Evolutionary conservation across 2,113 vertebrate genomes (phyloP), one percentile per base, ranked within the genome.

Genomic region (Python bivittatus): DNA sequence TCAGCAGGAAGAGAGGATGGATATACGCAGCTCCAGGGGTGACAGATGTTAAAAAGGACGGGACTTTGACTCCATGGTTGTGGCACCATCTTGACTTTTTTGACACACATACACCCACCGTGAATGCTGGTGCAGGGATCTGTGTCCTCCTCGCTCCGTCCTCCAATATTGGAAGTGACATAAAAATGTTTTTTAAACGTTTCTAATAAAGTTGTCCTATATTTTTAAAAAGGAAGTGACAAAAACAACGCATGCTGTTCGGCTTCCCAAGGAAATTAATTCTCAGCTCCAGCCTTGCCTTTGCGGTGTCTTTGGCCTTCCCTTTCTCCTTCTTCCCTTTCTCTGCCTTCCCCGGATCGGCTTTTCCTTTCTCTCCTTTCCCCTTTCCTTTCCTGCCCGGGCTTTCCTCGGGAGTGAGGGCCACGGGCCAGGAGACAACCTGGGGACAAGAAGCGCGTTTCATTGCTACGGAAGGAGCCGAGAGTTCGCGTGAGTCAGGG

Each of bases 371-470:
- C 42, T 93, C 93, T 9, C 84, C 95, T 61, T 97, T 97, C 25
- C 64, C 92, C 38, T 92, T 92, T 8, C 91, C 87, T 92, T 93
- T 97, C 2, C 13, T 94, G 57, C 0, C 23, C 48, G 91, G 0
- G 0, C 2, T 93, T 52, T 97, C 96, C 0, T 84, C 33, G 4
- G 95, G 33, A 7, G 94, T 72, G 0, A 48, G 1, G 4, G 10
- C 0, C 0, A 93, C 13, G 0, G 97, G 98, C 98, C 98, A 98
- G 0, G 97, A 98, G 1, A 98, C 89, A 15, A 97, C 95, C 98
- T 98, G 91, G 53, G 8, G 4, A 0, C 29, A 88, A 92, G 68
- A 23, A 29, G 88, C 4, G 0, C 1, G 12, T 22, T 8, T 1
- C 6, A 23, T 23, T 3, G 7, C 84, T 53, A 4, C 1, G 15